These are phyloP conservation scores for Menidia menidia DNA, from an alignment of 2,797 vertebrate species.

Conservation along the genomic window DNA sequence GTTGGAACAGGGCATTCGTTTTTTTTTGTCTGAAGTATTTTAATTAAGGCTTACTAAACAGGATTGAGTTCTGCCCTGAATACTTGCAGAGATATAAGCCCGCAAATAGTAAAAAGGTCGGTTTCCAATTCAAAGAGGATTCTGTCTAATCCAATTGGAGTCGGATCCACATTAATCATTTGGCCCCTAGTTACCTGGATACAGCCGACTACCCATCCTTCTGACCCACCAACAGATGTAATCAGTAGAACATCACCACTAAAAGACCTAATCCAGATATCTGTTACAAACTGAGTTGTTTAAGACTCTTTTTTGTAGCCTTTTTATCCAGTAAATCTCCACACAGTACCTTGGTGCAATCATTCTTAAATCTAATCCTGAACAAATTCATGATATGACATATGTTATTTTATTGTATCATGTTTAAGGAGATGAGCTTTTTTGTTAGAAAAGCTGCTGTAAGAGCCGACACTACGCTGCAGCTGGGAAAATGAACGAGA, in stretches of 20 bases:
- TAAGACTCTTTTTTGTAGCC: neutral
- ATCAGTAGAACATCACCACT: conserved; percentile 51
- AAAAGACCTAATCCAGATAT: conserved; percentile 32
- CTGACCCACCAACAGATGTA: conserved; percentile 54
- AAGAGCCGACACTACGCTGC: neutral
- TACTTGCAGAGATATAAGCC: conserved; percentile 26
- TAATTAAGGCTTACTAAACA: neutral
- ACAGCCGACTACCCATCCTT: conserved; percentile 40
- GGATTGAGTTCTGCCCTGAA: neutral
- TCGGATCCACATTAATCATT: conserved; percentile 72
- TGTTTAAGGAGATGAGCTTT: neutral
- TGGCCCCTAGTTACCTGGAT: conserved; percentile 63
- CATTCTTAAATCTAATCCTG: neutral
- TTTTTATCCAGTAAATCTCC: neutral
- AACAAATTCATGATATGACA: neutral
- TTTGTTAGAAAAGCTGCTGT: neutral
- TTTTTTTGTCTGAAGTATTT: neutral
- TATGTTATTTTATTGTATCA: neutral
- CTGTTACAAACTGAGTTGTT: conserved; percentile 1
- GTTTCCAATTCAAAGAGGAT: conserved; percentile 80
- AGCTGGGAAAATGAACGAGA: conserved; percentile 15
- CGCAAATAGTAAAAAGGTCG: conserved; percentile 61
- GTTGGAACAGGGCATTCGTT: neutral
- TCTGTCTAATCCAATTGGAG: conserved; percentile 79
- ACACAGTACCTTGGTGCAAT: neutral